These are phyloP conservation scores for Leptarthrus brevirostris DNA, from an alignment of 2,888 invertebrate genomes.

Conservation along the genomic window DNA sequence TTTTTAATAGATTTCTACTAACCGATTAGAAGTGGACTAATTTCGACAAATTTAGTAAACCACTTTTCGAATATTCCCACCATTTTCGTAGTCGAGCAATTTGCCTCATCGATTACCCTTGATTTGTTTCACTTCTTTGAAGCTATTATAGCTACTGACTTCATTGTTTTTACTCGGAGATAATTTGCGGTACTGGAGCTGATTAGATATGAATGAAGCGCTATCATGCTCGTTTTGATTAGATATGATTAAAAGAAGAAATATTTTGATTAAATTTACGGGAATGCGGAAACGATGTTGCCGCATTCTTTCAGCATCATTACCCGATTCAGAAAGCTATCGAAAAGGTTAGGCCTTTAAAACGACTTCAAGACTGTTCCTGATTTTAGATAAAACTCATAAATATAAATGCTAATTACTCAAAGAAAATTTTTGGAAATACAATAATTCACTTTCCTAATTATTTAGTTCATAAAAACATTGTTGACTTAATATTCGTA, in stretches of 20 bases:
- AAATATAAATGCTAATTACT: too few species aligned
- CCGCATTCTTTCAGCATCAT: too few species aligned
- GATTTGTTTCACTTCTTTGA: background rate
- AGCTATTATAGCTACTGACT: background rate
- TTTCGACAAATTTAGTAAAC: constrained; percentile 1
- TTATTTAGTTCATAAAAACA: too few species aligned
- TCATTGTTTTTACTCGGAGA: constrained; percentile 17
- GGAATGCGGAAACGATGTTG: too few species aligned
- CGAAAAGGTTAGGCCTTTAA: too few species aligned
- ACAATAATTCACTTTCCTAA: too few species aligned
- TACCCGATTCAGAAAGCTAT: too few species aligned
- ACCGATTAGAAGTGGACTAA: constrained; percentile 35
- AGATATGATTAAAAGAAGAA: constrained; percentile 19
- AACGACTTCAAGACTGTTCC: too few species aligned
- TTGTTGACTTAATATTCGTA: too few species aligned
- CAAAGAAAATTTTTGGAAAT: too few species aligned
- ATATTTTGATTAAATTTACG: background rate
- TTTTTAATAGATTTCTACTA: constrained; percentile 3
- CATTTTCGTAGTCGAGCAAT: background rate
- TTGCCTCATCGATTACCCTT: constrained; percentile 1
- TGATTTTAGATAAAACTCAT: too few species aligned
- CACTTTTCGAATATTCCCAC: constrained; percentile 15
- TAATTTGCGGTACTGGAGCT: too few species aligned
- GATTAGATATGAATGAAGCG: constrained; percentile 10
- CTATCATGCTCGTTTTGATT: constrained; percentile 6